Evolutionary conservation across 2,113 vertebrate genomes (phyloP).

Genomic region (Oncorhynchus mykiss): DNA sequence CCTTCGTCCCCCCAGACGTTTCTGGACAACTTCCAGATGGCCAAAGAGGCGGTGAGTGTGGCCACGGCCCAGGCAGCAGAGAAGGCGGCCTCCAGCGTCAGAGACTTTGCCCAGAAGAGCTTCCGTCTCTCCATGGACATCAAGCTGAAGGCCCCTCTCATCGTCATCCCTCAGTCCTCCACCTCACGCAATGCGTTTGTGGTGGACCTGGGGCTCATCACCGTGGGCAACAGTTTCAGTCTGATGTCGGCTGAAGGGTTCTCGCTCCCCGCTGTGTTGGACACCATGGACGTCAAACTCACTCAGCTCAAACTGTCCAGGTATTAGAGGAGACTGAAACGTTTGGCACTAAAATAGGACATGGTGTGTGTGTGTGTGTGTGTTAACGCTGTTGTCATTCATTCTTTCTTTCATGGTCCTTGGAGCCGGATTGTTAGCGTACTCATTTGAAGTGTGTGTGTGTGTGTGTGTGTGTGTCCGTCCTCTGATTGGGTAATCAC

Average conservation of each 20-base stretch:
- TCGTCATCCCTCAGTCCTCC: slow-evolving; percentile 90
- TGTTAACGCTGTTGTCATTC: background rate
- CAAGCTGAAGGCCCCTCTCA: slow-evolving; percentile 89
- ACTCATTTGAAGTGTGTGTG: background rate
- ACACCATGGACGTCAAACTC: slow-evolving; percentile 80
- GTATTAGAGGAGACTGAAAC: no score
- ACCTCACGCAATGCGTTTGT: slow-evolving; percentile 80
- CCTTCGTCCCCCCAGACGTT: slow-evolving; percentile 75
- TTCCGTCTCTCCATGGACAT: slow-evolving; percentile 86
- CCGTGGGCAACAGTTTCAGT: slow-evolving; percentile 81
- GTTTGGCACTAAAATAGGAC: no score
- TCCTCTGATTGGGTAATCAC: background rate
- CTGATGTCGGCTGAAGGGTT: slow-evolving; percentile 71
- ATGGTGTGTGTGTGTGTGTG: background rate
- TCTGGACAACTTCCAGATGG: slow-evolving; percentile 86
- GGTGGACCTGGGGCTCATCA: slow-evolving; percentile 90
- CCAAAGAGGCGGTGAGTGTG: slow-evolving; percentile 83
- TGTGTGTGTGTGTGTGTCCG: background rate
- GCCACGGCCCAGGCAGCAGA: slow-evolving; percentile 91
- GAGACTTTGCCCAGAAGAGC: slow-evolving; percentile 89
- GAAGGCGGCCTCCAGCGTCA: slow-evolving; percentile 88
- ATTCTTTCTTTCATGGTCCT: no score
- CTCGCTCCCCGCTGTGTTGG: slow-evolving; percentile 82
- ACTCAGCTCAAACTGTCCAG: no score
- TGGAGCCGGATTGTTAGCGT: no score